These are phyloP conservation scores for Folsomia manolachei DNA, from an alignment of 2,888 invertebrate species.

Conservation along the genomic window DNA sequence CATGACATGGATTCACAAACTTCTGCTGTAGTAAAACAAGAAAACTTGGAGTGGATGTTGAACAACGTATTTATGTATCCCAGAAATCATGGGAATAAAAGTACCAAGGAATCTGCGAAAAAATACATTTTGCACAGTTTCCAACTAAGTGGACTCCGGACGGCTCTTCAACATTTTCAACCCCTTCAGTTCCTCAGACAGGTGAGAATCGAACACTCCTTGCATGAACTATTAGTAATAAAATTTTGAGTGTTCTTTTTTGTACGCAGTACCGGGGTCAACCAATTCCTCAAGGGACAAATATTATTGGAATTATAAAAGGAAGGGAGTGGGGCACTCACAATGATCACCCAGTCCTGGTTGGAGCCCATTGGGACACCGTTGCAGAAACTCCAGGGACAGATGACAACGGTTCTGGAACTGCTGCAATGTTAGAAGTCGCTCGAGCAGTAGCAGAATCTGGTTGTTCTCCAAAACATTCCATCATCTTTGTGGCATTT, in stretches of 20 bases:
- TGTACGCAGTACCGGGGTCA: constrained; percentile 39
- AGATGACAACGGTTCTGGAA: constrained; percentile 54
- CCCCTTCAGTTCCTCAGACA: constrained; percentile 48
- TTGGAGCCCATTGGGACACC: constrained; percentile 55
- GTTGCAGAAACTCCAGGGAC: constrained; percentile 51
- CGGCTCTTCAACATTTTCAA: constrained; percentile 49
- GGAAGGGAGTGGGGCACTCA: constrained; percentile 52
- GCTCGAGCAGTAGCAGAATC: constrained; percentile 51
- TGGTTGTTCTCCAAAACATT: constrained; percentile 51
- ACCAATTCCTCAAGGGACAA: constrained; percentile 49
- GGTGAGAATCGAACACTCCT: constrained; percentile 33
- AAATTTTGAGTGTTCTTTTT: too few relatives aligned
- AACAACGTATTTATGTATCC: constrained; percentile 50
- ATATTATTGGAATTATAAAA: constrained; percentile 53
- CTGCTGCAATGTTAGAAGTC: constrained; percentile 53
- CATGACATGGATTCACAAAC: constrained; percentile 5
- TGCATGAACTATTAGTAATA: too few relatives aligned
- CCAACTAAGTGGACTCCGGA: constrained; percentile 44
- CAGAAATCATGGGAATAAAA: constrained; percentile 50
- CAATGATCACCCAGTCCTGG: constrained; percentile 52
- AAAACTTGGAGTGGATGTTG: constrained; percentile 51
- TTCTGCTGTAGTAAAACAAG: constrained; percentile 30
- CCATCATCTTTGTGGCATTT: constrained; percentile 54
- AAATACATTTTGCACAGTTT: constrained; percentile 49
- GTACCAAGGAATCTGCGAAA: constrained; percentile 47